Evolutionary conservation across 2,888 invertebrate species (phyloP).

Genomic region (Protonemura montana): DNA sequence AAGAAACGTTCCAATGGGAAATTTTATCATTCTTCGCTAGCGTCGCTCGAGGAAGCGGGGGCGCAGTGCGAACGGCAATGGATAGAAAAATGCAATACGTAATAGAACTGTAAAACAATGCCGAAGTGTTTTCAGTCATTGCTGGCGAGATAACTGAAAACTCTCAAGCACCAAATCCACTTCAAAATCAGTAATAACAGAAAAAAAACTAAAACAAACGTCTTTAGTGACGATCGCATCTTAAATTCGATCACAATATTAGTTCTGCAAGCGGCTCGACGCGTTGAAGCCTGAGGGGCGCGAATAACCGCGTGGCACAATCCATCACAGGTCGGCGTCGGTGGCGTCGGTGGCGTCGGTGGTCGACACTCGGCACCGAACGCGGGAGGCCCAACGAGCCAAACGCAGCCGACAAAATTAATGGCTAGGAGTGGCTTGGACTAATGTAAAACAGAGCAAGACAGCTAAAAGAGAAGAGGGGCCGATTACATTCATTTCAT

Average conservation of each 20-base stretch:
- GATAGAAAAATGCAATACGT: too few relatives aligned
- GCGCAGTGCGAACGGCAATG: too few relatives aligned
- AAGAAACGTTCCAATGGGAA: not conserved
- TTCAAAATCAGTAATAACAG: not conserved
- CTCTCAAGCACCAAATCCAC: too few relatives aligned
- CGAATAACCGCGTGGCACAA: not conserved
- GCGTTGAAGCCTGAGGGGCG: not conserved
- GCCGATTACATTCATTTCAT: conserved; percentile 40
- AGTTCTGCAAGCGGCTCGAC: not conserved
- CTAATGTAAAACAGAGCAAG: conserved; percentile 43
- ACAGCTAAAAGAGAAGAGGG: conserved; percentile 24
- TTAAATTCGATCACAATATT: not conserved
- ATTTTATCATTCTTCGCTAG: not conserved
- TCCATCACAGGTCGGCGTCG: not conserved
- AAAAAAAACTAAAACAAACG: not conserved
- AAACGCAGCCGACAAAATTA: conserved; percentile 32
- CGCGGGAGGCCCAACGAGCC: not conserved
- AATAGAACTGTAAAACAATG: too few relatives aligned
- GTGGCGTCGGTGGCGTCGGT: not conserved
- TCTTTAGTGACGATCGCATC: not conserved
- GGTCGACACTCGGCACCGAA: not conserved
- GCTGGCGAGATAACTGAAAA: too few relatives aligned
- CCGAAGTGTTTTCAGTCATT: too few relatives aligned
- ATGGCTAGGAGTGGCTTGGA: conserved; percentile 43
- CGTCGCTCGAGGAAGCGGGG: not conserved